Conservation (phyloP, 2,797 vertebrate species). For the Geotrypetes seraphini region DNA sequence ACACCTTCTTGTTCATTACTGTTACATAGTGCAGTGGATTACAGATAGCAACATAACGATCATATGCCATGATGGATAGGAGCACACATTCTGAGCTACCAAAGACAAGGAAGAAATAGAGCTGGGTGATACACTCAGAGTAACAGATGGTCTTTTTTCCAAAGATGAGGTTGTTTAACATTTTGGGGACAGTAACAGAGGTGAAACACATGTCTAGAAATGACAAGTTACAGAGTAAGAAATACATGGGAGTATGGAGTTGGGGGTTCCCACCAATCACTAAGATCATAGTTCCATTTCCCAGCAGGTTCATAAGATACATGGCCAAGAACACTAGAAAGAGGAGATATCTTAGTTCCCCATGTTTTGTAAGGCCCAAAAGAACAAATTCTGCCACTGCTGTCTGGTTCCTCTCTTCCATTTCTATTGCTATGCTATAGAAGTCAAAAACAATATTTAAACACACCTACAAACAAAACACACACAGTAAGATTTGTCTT, state of each 20-base stretch:
- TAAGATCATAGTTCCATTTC: conserved; percentile 12
- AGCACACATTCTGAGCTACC: conserved; percentile 31
- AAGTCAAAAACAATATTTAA: no score
- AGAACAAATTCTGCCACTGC: conserved; percentile 3
- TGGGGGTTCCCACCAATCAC: not conserved
- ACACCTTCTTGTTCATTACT: conserved; percentile 16
- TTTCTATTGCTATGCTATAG: no score
- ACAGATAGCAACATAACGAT: conserved; percentile 27
- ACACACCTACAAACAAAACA: no score
- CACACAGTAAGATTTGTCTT: no score
- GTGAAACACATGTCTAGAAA: conserved; percentile 29
- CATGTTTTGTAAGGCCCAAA: conserved; percentile 4
- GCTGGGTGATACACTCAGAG: conserved; percentile 17
- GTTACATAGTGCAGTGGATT: conserved; percentile 21
- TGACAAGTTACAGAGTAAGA: no score
- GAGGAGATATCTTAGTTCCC: not conserved
- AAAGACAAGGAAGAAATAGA: conserved; percentile 29
- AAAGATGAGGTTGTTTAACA: conserved; percentile 2
- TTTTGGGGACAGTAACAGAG: conserved; percentile 9
- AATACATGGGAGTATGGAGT: conserved; percentile 24
- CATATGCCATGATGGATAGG: conserved; percentile 32
- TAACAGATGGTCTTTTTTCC: conserved; percentile 14
- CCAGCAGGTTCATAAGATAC: conserved; percentile 9
- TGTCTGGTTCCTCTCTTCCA: no score
- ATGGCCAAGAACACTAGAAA: conserved; percentile 16